Conservation (phyloP, 2,797 vertebrate genomes). For the Coregonus suidteri region DNA sequence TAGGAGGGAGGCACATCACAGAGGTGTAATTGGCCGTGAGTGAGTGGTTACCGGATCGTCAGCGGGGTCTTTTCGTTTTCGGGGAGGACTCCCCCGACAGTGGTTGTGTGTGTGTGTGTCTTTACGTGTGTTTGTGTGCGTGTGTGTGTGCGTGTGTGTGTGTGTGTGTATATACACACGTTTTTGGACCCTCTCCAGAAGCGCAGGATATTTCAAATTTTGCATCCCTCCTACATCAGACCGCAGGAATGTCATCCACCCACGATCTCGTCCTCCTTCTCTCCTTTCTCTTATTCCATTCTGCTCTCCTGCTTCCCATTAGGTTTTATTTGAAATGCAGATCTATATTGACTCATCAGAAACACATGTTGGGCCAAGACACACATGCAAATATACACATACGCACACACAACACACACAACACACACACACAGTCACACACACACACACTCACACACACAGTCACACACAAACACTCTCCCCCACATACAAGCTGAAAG, state of each 20-base stretch:
- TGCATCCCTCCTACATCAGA: slow-evolving; percentile 66
- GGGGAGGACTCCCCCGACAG: slow-evolving; percentile 49
- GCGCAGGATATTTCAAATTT: slow-evolving; percentile 75
- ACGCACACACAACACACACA: neutral
- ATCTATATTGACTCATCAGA: slow-evolving; percentile 94
- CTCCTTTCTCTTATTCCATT: neutral
- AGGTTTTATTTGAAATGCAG: slow-evolving; percentile 95
- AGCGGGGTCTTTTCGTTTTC: slow-evolving; percentile 16
- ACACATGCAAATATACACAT: too few species aligned
- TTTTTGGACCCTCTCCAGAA: slow-evolving; percentile 62
- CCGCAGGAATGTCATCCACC: slow-evolving; percentile 60
- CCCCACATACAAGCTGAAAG: slow-evolving; percentile 55
- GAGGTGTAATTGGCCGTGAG: slow-evolving; percentile 70
- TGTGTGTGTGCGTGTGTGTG: too few species aligned
- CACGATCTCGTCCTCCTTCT: neutral
- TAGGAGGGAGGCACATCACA: slow-evolving; percentile 66
- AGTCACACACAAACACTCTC: slow-evolving; percentile 1
- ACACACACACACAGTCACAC: too few species aligned
- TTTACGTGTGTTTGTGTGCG: too few species aligned
- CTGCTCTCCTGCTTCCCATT: slow-evolving; percentile 63
- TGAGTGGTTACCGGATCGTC: slow-evolving; percentile 69
- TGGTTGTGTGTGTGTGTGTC: too few species aligned
- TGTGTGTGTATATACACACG: neutral
- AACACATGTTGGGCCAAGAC: slow-evolving; percentile 85
- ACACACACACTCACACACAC: slow-evolving; percentile 1